Base-by-base conservation (phyloP, 2,113 vertebrate species). In the Arvicanthis niloticus region DNA sequence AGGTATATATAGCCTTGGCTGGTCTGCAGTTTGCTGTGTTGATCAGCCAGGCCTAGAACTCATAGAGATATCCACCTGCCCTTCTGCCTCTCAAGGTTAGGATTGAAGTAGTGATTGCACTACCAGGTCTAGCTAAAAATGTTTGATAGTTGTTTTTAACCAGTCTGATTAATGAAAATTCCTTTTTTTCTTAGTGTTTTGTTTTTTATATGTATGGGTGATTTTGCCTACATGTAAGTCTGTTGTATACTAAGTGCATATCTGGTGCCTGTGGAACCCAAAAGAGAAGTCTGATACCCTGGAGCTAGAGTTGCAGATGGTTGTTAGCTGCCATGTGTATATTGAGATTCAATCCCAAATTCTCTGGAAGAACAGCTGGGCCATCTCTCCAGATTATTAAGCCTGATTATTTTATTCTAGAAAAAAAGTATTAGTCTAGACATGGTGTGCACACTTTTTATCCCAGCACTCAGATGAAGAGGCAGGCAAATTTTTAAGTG, bases 61-160 rank as follows among this genome's bases (percentile, higher is more conserved):
- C 77, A 78, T 17, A 72, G 31, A 67, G 76, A n/a, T 11, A 81
- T 56, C 37, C 5, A n/a, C 19, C 21, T 81, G 5, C 78, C 34
- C 56, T 15, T 51, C 17, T 53, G 16, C 31, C 19, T 80, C 34
- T 34, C 34, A 80, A 19, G 53, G 34, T 37, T 56, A 22, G 51
- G 34, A 15, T n/a, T 53, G 51, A 80, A 37, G 48, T 78, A 19
- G 17, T 81, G 78, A n/a, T 6, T 37, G 67, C 19, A 58, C 10
- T 37, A 58, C 11, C 1, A 1, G 24, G 51, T 5, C 53, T 58
- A 11, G 34, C 51, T 81, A 81, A 56, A 81, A n/a, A n/a, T 56
- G 78, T n/a, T n/a, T 56, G 34, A 58, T 82, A 70, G 75, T 19
- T 81, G 31, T 90, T 94, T 92, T 95, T n/a, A 85, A 34, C 31